Evolutionary conservation across 2,113 vertebrate species (phyloP).

Genomic region (Benitochromis conjunctus): DNA sequence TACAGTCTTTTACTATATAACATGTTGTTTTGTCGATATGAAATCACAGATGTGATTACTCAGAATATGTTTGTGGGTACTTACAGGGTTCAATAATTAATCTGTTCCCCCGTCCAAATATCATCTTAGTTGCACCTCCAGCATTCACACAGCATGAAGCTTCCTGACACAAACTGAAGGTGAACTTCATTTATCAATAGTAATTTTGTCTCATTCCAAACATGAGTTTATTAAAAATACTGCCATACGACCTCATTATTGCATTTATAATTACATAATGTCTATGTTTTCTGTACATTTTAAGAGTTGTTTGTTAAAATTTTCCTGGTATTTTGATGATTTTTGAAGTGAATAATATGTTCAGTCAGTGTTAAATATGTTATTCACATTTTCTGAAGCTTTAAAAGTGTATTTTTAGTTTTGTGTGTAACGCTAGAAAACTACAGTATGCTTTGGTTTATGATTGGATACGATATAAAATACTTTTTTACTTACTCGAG

Average conservation of each 20-base stretch:
- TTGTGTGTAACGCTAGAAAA: not conserved
- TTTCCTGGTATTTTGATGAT: not conserved
- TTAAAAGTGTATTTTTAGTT: not conserved
- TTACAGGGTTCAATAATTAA: not conserved
- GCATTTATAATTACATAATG: rapidly evolving
- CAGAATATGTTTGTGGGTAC: not conserved
- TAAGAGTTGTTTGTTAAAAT: no score
- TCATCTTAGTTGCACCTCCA: not conserved
- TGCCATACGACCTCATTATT: not conserved
- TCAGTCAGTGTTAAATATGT: not conserved
- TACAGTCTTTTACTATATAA: not conserved
- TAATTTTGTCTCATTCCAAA: not conserved
- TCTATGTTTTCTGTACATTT: no score
- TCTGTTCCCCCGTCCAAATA: not conserved
- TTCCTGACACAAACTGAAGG: rapidly evolving
- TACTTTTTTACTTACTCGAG: not conserved
- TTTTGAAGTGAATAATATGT: not conserved
- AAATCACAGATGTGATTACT: not conserved
- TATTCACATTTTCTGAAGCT: not conserved
- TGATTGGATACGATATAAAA: not conserved
- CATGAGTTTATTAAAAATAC: not conserved
- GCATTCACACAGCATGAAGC: not conserved
- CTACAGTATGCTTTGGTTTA: rapidly evolving
- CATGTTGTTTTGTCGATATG: not conserved
- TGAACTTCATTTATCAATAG: not conserved